Evolutionary conservation across 2,888 invertebrate species (phyloP), one percentile per base, ranked within the genome.

Genomic region (Trachelus iudaicus): DNA sequence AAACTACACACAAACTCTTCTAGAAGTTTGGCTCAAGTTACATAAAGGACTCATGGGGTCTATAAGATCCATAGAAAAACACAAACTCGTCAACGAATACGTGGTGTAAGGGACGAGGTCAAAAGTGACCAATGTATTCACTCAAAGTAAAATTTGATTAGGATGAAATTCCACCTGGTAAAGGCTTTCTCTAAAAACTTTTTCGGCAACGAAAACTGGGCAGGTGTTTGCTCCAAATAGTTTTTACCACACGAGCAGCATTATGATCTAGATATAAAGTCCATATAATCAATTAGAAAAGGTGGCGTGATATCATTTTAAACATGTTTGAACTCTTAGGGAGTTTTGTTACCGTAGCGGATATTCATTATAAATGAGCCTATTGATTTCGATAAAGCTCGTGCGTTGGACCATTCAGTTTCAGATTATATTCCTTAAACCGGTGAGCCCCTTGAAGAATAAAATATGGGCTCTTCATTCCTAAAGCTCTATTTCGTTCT

Each of bases 381-480:
- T 9, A 56, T 56, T 56, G 56, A 15, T 56, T 56, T 56, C 23
- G 23, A 56, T 74, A 15, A 56, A 77, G 69, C 76, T 73, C 74
- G 31, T 78, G 37, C 77, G 69, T 76, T 79, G 31, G 56, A 2
- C 23, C 56, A 15, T 31, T 71, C 34, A 9, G 71, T 71, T 30
- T 71, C 30, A 34, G 23, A 71, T 71, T 71, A 71, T 34, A 34
- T 71, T 34, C 12, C 34, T 3, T 9, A 1, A 23, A 30, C 56
- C 23, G 9, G 23, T 56, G 56, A 71, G 30, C 12, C 23, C 23
- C 13, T 6, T 15, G 34, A 23, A 79, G 79, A 82, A 84, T 83
- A 81, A 84, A 83, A 83, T 83, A 84, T 84, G 69, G 79, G 77
- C 80, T 81, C 80, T 80, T 82, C 80, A 78, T 77, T 78, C 71